phyloP scores from a whole-genome alignment of 2,113 vertebrate species.

The Microtus ochrogaster region DNA sequence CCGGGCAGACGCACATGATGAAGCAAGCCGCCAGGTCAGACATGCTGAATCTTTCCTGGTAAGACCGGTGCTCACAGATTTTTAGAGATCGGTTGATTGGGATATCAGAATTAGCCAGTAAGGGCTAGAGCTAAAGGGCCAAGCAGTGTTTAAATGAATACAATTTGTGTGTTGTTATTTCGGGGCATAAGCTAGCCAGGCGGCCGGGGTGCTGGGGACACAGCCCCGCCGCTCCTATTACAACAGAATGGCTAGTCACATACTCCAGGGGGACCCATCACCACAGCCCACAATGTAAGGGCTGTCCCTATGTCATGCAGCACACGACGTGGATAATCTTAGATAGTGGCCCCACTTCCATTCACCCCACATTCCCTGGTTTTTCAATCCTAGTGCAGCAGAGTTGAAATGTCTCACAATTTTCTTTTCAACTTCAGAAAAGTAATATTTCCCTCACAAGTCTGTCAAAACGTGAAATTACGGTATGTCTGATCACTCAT shows the following conservation, averaged over 20 bases:
- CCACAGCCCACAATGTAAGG: not conserved
- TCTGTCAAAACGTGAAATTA: constrained; percentile 57
- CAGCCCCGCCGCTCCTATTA: too few species aligned
- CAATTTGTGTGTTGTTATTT: too few species aligned
- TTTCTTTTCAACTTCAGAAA: constrained; percentile 34
- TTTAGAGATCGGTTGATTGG: too few species aligned
- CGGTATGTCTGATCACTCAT: constrained; percentile 26
- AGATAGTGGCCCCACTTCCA: not conserved
- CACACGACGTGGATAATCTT: not conserved
- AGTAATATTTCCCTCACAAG: constrained; percentile 7
- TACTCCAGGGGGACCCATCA: not conserved
- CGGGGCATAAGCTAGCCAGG: too few species aligned
- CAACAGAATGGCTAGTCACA: not conserved
- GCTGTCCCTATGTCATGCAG: not conserved
- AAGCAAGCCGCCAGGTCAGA: too few species aligned
- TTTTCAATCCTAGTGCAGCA: not conserved
- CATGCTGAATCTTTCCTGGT: too few species aligned
- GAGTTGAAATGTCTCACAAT: constrained; percentile 32
- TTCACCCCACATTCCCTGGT: not conserved
- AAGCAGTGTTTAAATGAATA: too few species aligned
- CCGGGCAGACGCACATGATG: too few species aligned
- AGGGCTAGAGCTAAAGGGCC: too few species aligned
- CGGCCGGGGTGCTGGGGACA: too few species aligned
- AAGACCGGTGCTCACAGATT: too few species aligned
- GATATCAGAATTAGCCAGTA: too few species aligned